phyloP scores from a whole-genome alignment of 2,113 vertebrate species.

The Pachypanchax playfairii region DNA sequence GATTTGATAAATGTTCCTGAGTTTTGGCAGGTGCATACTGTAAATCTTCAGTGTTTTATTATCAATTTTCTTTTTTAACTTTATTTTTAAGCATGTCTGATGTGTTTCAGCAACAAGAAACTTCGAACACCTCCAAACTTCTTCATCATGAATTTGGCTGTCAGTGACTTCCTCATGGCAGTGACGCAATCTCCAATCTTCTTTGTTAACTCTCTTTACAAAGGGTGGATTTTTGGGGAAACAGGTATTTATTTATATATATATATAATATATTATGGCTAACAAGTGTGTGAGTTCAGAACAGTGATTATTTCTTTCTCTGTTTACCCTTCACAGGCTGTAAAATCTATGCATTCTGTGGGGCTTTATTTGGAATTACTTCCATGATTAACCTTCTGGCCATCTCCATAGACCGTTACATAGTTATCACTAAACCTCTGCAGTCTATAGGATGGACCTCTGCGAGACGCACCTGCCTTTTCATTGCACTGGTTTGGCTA shows the following conservation, averaged over 20 bases:
- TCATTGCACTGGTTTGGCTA: conserved; percentile 87
- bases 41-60: too few relatives aligned
- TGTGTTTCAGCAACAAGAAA: conserved; percentile 84
- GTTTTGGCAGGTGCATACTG: too few relatives aligned
- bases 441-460: conserved; percentile 84
- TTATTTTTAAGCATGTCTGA: background rate
- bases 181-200: conserved; percentile 90
- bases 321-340: conserved; percentile 79
- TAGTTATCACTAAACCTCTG: conserved; percentile 93
- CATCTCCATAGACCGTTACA: conserved; percentile 91
- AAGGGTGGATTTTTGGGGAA: conserved; percentile 91
- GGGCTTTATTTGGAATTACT: conserved; percentile 91
- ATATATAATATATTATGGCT: too few relatives aligned
- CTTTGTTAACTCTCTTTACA: conserved; percentile 89
- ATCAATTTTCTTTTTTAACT: too few relatives aligned
- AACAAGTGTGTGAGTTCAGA: too few relatives aligned
- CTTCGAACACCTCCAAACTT: conserved; percentile 87
- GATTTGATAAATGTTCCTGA: too few relatives aligned
- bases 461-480: conserved; percentile 81
- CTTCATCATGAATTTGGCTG: conserved; percentile 89
- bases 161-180: conserved; percentile 94
- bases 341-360: conserved; percentile 93
- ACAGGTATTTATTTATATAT: conserved; percentile 82
- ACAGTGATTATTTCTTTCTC: background rate
- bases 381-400: conserved; percentile 94